Conservation (phyloP, 1,140 invertebrate species). For the Cylas formicarius region DNA sequence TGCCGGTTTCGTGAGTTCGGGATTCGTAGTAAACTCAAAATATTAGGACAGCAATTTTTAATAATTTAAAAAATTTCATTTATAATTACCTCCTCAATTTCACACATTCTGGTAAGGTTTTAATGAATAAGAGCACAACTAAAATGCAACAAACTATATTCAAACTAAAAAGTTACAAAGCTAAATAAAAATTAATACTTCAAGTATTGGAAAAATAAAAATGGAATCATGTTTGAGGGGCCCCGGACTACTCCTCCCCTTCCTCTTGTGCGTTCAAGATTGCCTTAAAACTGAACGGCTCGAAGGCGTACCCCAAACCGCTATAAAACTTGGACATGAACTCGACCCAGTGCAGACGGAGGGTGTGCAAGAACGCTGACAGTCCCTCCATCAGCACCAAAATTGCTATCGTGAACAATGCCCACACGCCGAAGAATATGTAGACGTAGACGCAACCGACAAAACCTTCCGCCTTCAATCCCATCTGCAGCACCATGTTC, state of each 20-base stretch:
- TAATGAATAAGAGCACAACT: too few relatives aligned
- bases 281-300: constrained; percentile 86
- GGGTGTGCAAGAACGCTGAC: constrained; percentile 94
- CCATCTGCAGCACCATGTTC: constrained; percentile 85
- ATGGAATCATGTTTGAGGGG: too few relatives aligned
- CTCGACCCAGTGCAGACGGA: constrained; percentile 86
- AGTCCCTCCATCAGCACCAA: constrained; percentile 97
- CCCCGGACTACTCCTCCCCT: constrained; percentile 11
- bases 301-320: constrained; percentile 80
- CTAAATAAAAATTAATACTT: too few relatives aligned
- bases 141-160: too few relatives aligned
- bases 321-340: constrained; percentile 77
- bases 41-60: too few relatives aligned
- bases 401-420: constrained; percentile 80
- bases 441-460: constrained; percentile 67
- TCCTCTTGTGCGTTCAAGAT: constrained; percentile 60
- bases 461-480: constrained; percentile 51
- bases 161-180: too few relatives aligned
- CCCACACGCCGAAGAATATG: constrained; percentile 74
- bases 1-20: too few relatives aligned
- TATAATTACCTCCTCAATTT: too few relatives aligned
- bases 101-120: too few relatives aligned
- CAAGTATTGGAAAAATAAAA: too few relatives aligned
- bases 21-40: too few relatives aligned
- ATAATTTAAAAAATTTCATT: too few relatives aligned